Evolutionary conservation across 2,888 invertebrate species (phyloP).

Genomic region (Lasioglossum leucozonium): DNA sequence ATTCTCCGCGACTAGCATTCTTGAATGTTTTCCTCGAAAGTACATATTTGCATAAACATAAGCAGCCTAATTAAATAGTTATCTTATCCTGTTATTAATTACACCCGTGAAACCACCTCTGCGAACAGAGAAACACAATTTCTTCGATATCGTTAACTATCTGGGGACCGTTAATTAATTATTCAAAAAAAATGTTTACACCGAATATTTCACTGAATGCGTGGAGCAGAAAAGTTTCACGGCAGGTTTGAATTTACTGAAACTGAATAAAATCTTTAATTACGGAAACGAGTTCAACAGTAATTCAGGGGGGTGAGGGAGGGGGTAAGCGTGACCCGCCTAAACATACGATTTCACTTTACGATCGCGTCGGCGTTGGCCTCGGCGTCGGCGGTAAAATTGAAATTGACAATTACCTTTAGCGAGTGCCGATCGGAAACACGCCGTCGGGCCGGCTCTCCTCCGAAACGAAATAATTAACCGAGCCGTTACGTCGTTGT

Average conservation of each 20-base stretch:
- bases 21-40: not conserved
- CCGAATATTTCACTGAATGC: not conserved
- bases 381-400: not conserved
- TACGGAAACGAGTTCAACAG: not conserved
- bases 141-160: not conserved
- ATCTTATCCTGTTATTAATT: not conserved
- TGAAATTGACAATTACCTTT: conserved; percentile 13
- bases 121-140: not conserved
- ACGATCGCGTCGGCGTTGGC: not conserved
- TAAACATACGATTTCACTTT: not conserved
- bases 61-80: not conserved
- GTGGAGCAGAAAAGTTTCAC: not conserved
- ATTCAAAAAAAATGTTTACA: not conserved
- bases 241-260: not conserved
- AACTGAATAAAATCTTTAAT: not conserved
- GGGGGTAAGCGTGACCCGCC: not conserved
- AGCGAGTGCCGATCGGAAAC: not conserved
- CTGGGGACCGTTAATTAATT: not conserved
- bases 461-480: conserved; percentile 22
- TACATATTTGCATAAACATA: not conserved
- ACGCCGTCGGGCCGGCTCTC: not conserved
- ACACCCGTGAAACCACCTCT: not conserved
- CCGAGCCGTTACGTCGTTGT: conserved; percentile 3
- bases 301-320: not conserved
- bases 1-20: not conserved